Evolutionary conservation across 2,113 vertebrate species (phyloP).

Genomic region (Bombycilla garrulus): DNA sequence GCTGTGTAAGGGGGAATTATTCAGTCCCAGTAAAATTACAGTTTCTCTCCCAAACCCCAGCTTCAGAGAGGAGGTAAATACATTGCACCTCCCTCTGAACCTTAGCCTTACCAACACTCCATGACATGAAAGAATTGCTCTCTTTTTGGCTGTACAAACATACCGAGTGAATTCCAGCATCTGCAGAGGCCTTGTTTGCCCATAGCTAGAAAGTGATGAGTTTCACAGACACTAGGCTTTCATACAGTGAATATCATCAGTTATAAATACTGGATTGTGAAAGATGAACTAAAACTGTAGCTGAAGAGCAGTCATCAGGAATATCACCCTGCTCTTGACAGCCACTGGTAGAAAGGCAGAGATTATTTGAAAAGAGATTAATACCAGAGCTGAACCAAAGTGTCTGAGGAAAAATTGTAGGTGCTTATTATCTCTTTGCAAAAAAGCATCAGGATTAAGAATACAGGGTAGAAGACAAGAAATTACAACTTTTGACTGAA

Average conservation of each 20-base stretch:
- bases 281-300: not conserved
- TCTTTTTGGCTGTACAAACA: not conserved
- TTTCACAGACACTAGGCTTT: not conserved
- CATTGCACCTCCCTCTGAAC: not conserved
- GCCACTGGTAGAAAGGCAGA: not conserved
- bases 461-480: not conserved
- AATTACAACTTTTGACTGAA: not conserved
- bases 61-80: not conserved
- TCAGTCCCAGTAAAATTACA: not conserved
- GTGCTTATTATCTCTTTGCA: slow-evolving; percentile 21
- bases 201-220: not conserved
- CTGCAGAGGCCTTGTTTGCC: not conserved
- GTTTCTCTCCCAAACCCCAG: not conserved
- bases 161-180: not conserved
- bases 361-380: not conserved
- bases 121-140: not conserved
- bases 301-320: not conserved
- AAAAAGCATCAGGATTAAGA: not conserved
- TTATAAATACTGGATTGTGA: not conserved
- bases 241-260: not conserved
- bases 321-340: not conserved
- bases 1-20: not conserved
- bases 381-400: not conserved
- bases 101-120: not conserved
- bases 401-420: not conserved